These are phyloP conservation scores for Saccopteryx leptura DNA, from an alignment of 2,113 vertebrate genomes.

Conservation along the genomic window DNA sequence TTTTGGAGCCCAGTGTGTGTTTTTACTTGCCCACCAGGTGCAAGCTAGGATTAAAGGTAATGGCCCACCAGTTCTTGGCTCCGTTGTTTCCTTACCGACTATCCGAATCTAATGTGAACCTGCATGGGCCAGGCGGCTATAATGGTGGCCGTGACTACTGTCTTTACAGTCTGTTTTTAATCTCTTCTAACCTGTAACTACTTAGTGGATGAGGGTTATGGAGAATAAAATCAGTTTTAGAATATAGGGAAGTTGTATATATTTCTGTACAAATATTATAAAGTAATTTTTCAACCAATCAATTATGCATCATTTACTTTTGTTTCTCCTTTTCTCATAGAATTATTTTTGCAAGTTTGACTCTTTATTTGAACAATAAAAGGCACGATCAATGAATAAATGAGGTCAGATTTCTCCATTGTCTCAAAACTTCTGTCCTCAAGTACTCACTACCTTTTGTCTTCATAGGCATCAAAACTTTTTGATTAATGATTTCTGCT, in stretches of 20 bases:
- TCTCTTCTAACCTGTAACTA: background rate
- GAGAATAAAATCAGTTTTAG: background rate
- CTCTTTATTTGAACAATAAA: background rate
- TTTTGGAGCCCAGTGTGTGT: too few relatives aligned
- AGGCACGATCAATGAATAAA: background rate
- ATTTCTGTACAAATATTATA: background rate
- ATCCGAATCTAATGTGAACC: too few relatives aligned
- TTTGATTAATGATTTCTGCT: background rate
- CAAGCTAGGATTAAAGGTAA: too few relatives aligned
- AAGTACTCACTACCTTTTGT: background rate
- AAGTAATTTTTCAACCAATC: background rate
- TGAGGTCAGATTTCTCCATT: background rate
- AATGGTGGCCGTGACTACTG: too few relatives aligned
- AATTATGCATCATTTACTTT: background rate
- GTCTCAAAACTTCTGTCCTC: background rate
- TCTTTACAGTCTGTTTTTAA: background rate
- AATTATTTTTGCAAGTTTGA: background rate
- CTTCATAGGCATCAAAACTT: background rate
- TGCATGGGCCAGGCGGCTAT: too few relatives aligned
- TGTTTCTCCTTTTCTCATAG: background rate
- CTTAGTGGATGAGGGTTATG: background rate
- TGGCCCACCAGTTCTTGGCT: too few relatives aligned
- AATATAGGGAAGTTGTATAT: background rate
- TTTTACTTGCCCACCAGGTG: too few relatives aligned
- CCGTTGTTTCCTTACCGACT: too few relatives aligned